phyloP scores from a whole-genome alignment of 1,140 invertebrate species.

The Tetramorium alpestre region DNA sequence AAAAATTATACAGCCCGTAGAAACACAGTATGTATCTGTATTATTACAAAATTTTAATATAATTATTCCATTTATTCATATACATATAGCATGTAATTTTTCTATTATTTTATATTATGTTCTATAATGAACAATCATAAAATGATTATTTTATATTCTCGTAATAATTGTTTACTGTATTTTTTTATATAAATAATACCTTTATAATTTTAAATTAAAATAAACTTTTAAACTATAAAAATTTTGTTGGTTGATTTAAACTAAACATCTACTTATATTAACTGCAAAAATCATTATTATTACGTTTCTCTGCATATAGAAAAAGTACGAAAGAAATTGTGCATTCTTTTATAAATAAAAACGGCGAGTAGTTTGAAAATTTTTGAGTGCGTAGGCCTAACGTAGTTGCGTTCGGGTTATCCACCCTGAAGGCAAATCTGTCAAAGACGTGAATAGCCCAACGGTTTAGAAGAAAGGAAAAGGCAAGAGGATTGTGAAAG shows the following conservation, averaged over 20 bases:
- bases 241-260: conserved; percentile 1
- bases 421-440: conserved; percentile 68
- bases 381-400: conserved; percentile 47
- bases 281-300: background rate
- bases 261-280: background rate
- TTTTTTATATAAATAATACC: background rate
- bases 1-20: background rate
- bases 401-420: conserved; percentile 68
- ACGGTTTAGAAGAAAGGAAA: conserved; percentile 53
- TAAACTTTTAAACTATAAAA: background rate
- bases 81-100: background rate
- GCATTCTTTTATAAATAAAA: conserved; percentile 28
- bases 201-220: background rate
- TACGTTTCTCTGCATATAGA: background rate
- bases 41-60: background rate
- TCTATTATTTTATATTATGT: background rate
- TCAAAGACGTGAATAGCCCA: conserved; percentile 73
- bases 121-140: background rate
- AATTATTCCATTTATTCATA: background rate
- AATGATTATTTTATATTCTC: background rate
- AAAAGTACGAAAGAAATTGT: conserved; percentile 49
- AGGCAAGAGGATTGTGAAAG: conserved; percentile 61
- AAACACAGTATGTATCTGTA: background rate
- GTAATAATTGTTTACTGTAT: background rate
- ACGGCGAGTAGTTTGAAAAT: conserved; percentile 57